Percentiles rank a stretch among this genome's conserved stretches.
phyloP scores from a whole-genome alignment of 2,888 invertebrate species.

The Argyresthia albistria region DNA sequence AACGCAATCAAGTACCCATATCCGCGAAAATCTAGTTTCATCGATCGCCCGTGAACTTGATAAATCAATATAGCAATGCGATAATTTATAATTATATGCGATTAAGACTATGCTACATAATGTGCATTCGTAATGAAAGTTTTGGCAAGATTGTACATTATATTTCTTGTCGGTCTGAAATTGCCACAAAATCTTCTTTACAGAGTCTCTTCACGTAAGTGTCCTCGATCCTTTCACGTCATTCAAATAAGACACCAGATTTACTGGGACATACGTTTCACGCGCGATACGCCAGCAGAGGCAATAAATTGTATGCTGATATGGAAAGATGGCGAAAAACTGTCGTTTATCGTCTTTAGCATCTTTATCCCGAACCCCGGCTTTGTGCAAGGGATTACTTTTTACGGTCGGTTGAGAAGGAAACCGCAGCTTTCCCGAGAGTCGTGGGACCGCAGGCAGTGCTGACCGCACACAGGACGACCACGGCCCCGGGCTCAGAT shows the following conservation, averaged over 20 bases:
- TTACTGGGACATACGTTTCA: slow-evolving; percentile 36
- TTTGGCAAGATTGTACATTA: too few relatives aligned
- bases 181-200: background rate
- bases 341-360: slow-evolving; percentile 35
- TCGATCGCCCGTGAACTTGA: too few relatives aligned
- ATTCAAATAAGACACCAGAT: slow-evolving; percentile 20
- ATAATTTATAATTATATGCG: too few relatives aligned
- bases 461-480: slow-evolving; percentile 24
- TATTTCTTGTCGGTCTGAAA: too few relatives aligned
- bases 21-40: too few relatives aligned
- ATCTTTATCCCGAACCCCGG: slow-evolving; percentile 19
- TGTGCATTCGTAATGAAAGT: too few relatives aligned
- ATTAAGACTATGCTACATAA: too few relatives aligned
- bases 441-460: slow-evolving; percentile 33
- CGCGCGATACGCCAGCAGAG: slow-evolving; percentile 36
- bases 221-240: slow-evolving; percentile 30
- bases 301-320: slow-evolving; percentile 48
- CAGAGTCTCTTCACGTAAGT: slow-evolving; percentile 6
- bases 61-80: too few relatives aligned
- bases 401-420: slow-evolving; percentile 31
- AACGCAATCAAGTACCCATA: background rate
- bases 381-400: slow-evolving; percentile 6
- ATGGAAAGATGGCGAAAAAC: slow-evolving; percentile 45
- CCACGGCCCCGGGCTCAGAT: slow-evolving; percentile 38
- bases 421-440: slow-evolving; percentile 50